These are phyloP conservation scores for Cepaea nemoralis DNA, from an alignment of 1,140 invertebrate species.

Conservation along the genomic window DNA sequence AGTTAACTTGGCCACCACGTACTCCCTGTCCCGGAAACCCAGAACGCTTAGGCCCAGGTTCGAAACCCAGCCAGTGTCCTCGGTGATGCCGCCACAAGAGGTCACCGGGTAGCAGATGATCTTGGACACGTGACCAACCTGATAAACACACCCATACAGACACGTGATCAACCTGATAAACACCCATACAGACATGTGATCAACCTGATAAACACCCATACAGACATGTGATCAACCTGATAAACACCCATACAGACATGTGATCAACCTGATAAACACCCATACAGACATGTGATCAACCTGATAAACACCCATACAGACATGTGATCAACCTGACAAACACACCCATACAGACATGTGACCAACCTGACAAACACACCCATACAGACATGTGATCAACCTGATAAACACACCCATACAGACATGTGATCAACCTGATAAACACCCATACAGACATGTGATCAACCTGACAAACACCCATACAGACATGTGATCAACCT, in stretches of 20 bases:
- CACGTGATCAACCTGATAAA: not conserved
- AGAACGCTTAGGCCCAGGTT: not conserved
- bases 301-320: no score
- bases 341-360: no score
- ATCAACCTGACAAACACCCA: no score
- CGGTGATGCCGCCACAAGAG: not conserved
- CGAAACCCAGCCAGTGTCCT: not conserved
- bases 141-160: not conserved
- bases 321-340: no score
- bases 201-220: not conserved
- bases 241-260: not conserved
- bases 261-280: conserved; percentile 1
- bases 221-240: not conserved
- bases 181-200: not conserved
- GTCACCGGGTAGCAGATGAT: not conserved
- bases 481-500: no score
- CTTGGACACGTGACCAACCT: not conserved
- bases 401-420: no score
- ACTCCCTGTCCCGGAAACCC: not conserved
- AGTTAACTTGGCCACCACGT: not conserved
- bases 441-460: no score
- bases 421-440: no score
- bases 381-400: no score
- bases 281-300: conserved; percentile 10
- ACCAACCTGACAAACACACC: no score